These are phyloP conservation scores for Plecotus auritus DNA, from an alignment of 2,113 vertebrate genomes.

Conservation along the genomic window DNA sequence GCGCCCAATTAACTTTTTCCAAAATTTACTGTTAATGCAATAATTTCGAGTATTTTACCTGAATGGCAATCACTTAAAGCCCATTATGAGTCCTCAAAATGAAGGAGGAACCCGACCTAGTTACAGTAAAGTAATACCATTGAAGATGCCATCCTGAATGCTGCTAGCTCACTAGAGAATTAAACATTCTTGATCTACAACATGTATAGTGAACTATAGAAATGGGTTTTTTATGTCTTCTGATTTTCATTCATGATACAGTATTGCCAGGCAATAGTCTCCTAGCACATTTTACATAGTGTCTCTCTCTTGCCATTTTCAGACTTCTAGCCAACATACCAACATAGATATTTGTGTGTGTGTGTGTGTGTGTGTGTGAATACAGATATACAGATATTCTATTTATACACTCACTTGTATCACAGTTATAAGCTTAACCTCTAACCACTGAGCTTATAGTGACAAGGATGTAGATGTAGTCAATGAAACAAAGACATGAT, in stretches of 20 bases:
- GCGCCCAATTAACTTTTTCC: not conserved
- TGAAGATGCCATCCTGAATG: not conserved
- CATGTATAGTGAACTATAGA: not conserved
- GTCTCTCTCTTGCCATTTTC: conserved; percentile 5
- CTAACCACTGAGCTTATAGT: not conserved
- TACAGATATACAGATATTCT: not conserved
- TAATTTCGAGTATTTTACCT: not conserved
- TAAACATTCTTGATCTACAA: not conserved
- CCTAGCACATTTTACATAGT: not conserved
- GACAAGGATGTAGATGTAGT: not conserved
- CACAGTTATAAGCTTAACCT: not conserved
- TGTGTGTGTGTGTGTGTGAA: not conserved
- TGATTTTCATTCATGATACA: not conserved
- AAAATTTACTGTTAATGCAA: not conserved
- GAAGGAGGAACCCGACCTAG: not conserved
- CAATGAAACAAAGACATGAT: not conserved
- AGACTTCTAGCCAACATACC: not conserved
- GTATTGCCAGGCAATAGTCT: not conserved
- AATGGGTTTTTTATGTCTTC: not conserved
- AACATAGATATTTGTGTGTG: not conserved
- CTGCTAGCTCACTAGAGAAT: not conserved
- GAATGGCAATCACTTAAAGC: not conserved
- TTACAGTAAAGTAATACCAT: not conserved
- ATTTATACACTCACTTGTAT: not conserved
- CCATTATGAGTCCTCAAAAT: not conserved